Percentiles rank a stretch among this genome's conserved stretches.
Evolutionary conservation across 2,797 vertebrate species (phyloP).

Genomic region (Mergus octosetaceus): DNA sequence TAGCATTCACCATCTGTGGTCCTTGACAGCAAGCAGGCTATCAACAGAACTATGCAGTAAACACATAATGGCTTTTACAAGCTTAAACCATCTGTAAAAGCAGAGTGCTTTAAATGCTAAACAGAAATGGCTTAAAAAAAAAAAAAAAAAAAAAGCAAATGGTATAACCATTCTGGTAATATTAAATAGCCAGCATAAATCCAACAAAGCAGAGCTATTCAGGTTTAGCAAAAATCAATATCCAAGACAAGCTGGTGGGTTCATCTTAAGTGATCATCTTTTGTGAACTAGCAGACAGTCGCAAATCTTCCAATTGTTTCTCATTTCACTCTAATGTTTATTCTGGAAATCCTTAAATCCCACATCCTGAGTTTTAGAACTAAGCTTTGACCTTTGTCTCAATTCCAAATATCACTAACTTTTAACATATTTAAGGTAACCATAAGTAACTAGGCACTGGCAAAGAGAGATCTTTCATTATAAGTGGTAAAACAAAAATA

Average conservation of each 20-base stretch:
- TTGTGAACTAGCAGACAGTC: neutral
- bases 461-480: neutral
- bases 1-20: slow-evolving; percentile 25
- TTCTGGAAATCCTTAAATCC: neutral
- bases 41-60: slow-evolving; percentile 24
- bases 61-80: slow-evolving; percentile 51
- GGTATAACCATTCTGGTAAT: neutral
- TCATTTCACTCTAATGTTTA: neutral
- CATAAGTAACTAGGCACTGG: neutral
- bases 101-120: slow-evolving; percentile 9
- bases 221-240: neutral
- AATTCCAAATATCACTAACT: neutral
- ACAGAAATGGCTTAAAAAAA: neutral
- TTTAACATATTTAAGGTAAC: neutral
- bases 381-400: neutral
- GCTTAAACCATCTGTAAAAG: slow-evolving; percentile 47
- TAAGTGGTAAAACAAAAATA: neutral
- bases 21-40: slow-evolving; percentile 48
- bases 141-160: neutral
- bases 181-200: slow-evolving; percentile 33
- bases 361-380: neutral
- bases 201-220: slow-evolving; percentile 6
- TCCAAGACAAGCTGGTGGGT: neutral
- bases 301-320: neutral
- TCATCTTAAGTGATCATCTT: neutral